Base-by-base conservation (phyloP, 2,113 vertebrate species). In the Hiodon tergisus region DNA sequence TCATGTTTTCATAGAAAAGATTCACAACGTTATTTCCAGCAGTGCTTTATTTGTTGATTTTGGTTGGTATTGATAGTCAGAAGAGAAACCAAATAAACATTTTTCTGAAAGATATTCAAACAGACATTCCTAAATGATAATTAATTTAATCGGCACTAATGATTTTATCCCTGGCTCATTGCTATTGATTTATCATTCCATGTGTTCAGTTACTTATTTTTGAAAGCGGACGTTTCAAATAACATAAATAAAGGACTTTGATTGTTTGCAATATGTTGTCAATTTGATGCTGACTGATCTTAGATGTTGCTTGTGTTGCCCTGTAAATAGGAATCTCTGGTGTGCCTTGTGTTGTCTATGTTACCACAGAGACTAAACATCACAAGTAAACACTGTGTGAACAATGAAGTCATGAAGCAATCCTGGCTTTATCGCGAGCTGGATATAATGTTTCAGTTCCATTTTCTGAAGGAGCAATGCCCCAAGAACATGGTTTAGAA, bases 301-400 rank as follows among this genome's bases (percentile, higher is more conserved):
- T 65, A 31, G 62, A 62, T 62, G 11, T 63, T 63, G 16, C n/a
- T 5, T 3, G 3, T 46, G 16, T 63, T n/a, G 13, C 14, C n/a
- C 31, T 48, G 5, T n/a, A 17, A 17, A 17, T 17, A 16, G 5
- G 61, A 3, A 4, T 63, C n/a, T 16, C 61, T 17, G 62, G 10
- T 9, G 17, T 46, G 10, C 13, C 63, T 9, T 11, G 11, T 48
- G 10, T 9, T 10, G 9, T 66, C 16, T 11, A 47, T 66, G 31
- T 66, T 66, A 17, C 63, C 63, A 48, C 46, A 48, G 63, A 47
- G 63, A 66, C 63, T 11, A 66, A 66, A 66, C 63, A 66, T 66
- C 31, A 47, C 31, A 60, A 60, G 59, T 60, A 60, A 60, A 60
- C 59, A 60, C 10, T 60, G 59, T 14, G 59, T 13, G 59, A 66